A percentile compares a stretch with the other conserved stretches of the same genome.
These are phyloP conservation scores for Stylophora pistillata DNA, from an alignment of 64 coral and sea anemone genomes.

Conservation along the genomic window DNA sequence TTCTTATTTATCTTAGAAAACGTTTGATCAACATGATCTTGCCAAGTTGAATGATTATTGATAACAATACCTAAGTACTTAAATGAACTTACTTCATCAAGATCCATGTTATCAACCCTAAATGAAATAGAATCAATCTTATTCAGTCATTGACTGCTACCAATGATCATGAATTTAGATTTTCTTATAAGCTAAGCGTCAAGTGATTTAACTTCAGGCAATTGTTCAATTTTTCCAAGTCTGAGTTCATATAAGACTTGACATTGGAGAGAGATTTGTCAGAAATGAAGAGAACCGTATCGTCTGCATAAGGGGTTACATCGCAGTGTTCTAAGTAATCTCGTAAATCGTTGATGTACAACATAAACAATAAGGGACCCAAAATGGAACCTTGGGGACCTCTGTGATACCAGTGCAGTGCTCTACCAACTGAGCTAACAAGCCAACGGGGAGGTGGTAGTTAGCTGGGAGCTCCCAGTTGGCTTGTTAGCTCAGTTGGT, in stretches of 20 bases:
- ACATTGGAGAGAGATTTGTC: slow-evolving; percentile 59
- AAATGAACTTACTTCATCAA: slow-evolving; percentile 46
- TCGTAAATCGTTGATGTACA: too few species aligned
- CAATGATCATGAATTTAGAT: slow-evolving; percentile 42
- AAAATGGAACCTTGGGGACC: too few species aligned
- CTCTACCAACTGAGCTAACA: too few species aligned
- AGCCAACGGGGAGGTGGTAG: too few species aligned
- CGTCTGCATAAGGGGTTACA: slow-evolving; percentile 64
- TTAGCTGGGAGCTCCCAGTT: too few species aligned
- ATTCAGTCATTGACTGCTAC: slow-evolving; percentile 46
- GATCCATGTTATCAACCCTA: slow-evolving; percentile 49
- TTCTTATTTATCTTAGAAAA: slow-evolving; percentile 53
- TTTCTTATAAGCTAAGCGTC: slow-evolving; percentile 32
- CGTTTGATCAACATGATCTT: slow-evolving; percentile 43
- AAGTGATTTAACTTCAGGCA: slow-evolving; percentile 8
- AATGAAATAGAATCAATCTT: slow-evolving; percentile 46
- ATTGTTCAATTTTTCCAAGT: slow-evolving; percentile 2
- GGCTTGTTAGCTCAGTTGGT: too few species aligned
- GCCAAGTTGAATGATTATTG: slow-evolving; percentile 9
- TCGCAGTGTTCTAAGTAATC: slow-evolving; percentile 54
- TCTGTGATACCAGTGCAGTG: too few species aligned
- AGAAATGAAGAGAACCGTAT: slow-evolving; percentile 66
- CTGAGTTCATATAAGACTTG: slow-evolving; percentile 50
- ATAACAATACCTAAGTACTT: slow-evolving; percentile 40
- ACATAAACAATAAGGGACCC: too few species aligned